These are phyloP conservation scores for Colostygia pectinataria DNA, from an alignment of 2,888 invertebrate genomes.

Conservation along the genomic window DNA sequence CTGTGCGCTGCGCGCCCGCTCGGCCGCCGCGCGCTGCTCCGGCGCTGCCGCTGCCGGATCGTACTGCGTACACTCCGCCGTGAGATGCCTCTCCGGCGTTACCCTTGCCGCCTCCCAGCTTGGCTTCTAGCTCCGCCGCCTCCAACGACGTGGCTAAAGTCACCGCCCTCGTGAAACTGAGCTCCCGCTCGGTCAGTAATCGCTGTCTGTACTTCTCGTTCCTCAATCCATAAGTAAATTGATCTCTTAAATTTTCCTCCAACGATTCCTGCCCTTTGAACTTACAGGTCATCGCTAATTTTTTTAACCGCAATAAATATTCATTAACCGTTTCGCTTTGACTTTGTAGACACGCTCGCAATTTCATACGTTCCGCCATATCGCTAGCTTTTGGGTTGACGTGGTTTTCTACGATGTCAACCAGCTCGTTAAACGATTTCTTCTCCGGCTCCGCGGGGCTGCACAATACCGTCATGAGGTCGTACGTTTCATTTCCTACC, in stretches of 20 bases:
- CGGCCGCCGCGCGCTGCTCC: not conserved
- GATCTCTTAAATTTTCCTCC: not conserved
- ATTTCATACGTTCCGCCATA: constrained; percentile 3
- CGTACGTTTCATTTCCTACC: not conserved
- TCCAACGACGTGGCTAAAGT: not conserved
- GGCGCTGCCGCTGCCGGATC: not conserved
- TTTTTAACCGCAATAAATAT: not conserved
- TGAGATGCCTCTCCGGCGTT: not conserved
- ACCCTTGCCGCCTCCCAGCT: not conserved
- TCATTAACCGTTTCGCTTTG: constrained; percentile 2
- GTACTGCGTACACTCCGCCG: not conserved
- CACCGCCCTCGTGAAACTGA: not conserved
- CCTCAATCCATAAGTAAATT: not conserved
- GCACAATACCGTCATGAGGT: not conserved
- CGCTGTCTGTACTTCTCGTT: not conserved
- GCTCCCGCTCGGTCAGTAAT: not conserved
- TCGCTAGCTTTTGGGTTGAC: constrained; percentile 2
- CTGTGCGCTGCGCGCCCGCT: no score
- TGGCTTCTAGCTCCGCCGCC: not conserved
- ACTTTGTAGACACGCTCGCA: not conserved
- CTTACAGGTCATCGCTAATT: not conserved
- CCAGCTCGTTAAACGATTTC: not conserved
- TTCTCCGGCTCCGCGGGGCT: not conserved
- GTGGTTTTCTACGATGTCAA: not conserved
- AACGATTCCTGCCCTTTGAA: not conserved